These are phyloP conservation scores for Orchestia grillus DNA, from an alignment of 1,140 invertebrate genomes.

Conservation along the genomic window DNA sequence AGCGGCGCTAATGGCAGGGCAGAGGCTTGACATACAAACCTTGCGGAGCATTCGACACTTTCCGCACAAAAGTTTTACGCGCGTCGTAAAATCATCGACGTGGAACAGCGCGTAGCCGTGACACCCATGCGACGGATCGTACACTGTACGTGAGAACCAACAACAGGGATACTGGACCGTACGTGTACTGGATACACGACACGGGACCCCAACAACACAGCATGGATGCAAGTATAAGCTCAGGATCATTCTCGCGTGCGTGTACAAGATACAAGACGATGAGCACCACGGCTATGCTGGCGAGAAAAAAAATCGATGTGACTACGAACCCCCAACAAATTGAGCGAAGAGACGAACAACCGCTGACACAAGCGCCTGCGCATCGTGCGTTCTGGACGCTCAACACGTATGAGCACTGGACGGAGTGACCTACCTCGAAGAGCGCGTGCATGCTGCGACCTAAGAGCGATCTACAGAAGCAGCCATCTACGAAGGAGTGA, in stretches of 20 bases:
- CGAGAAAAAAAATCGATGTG: no score
- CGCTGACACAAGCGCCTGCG: background rate
- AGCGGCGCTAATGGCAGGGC: background rate
- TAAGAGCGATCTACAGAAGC: background rate
- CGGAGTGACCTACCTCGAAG: no score
- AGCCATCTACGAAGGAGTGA: background rate
- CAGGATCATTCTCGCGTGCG: background rate
- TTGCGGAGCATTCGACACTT: background rate
- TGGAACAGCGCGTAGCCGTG: background rate
- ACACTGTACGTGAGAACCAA: background rate
- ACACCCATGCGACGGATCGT: background rate
- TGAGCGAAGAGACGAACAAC: background rate
- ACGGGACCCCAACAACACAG: background rate
- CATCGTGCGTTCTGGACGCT: no score
- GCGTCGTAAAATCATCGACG: background rate
- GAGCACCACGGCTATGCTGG: background rate
- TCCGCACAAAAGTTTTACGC: background rate
- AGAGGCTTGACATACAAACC: background rate
- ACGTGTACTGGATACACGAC: background rate
- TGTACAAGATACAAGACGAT: background rate
- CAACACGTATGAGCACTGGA: no score
- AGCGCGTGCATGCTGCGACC: no score
- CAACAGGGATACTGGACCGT: background rate
- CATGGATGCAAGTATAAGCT: background rate
- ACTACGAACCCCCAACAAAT: no score